phyloP scores from a whole-genome alignment of 2,888 invertebrate genomes.

The Brenthis ino region DNA sequence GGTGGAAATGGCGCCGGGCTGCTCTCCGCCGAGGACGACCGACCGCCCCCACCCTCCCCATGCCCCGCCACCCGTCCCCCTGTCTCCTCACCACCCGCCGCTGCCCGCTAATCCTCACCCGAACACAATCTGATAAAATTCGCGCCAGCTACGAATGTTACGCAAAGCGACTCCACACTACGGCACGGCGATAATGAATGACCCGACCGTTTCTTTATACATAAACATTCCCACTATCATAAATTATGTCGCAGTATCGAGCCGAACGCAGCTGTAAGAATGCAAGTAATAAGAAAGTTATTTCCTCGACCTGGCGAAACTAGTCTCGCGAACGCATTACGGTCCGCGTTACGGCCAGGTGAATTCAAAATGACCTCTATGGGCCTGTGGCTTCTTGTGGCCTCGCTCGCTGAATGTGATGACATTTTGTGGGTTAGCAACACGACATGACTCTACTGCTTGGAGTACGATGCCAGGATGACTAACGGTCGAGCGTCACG shows the following conservation, averaged over 20 bases:
- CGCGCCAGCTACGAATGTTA: conserved; percentile 81
- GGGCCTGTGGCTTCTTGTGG: conserved; percentile 78
- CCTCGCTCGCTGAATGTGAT: conserved; percentile 78
- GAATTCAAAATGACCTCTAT: conserved; percentile 83
- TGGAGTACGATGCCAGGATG: conserved; percentile 76
- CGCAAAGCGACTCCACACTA: conserved; percentile 77
- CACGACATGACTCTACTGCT: conserved; percentile 66
- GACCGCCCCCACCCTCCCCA: conserved; percentile 52
- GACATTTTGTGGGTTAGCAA: conserved; percentile 80
- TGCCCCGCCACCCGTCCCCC: conserved; percentile 52
- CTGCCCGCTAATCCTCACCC: conserved; percentile 75
- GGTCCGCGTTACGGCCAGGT: conserved; percentile 79
- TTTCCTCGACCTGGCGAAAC: conserved; percentile 81
- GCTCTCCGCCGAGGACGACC: conserved; percentile 71
- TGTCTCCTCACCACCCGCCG: conserved; percentile 59
- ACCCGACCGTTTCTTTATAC: conserved; percentile 66
- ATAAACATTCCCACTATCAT: conserved; percentile 63
- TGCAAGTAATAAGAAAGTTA: conserved; percentile 79
- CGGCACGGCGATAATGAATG: conserved; percentile 76
- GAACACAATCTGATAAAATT: conserved; percentile 81
- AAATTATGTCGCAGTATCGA: conserved; percentile 62
- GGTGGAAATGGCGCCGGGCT: conserved; percentile 78
- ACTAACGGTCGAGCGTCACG: conserved; percentile 74
- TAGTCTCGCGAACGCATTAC: conserved; percentile 80
- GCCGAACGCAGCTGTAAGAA: conserved; percentile 57